phyloP scores from a whole-genome alignment of 2,797 vertebrate genomes.

The Perdix hodgsoniae region DNA sequence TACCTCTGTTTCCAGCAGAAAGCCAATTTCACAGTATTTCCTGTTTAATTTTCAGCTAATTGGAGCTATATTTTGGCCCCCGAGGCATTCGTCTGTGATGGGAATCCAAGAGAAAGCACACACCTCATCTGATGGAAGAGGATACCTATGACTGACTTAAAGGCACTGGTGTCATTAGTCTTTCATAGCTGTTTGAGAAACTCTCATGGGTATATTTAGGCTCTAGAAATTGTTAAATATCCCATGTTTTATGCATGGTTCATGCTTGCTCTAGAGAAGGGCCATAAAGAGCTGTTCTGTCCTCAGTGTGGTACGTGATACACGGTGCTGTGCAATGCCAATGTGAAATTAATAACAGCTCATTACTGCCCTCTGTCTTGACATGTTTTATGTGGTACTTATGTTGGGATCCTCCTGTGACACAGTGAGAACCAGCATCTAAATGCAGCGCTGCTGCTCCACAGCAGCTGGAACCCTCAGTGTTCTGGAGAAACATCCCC shows the following conservation, averaged over 20 bases:
- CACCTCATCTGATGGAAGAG: not conserved
- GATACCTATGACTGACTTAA: not conserved
- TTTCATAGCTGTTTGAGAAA: not conserved
- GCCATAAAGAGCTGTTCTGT: not conserved
- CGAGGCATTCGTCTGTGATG: not conserved
- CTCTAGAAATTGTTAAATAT: not conserved
- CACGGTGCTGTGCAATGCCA: not conserved
- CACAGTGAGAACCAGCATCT: not conserved
- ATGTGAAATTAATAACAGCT: not conserved
- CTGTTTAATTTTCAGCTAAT: not conserved
- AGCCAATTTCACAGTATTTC: not conserved
- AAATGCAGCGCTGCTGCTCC: not conserved
- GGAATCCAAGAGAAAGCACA: not conserved
- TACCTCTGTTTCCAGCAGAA: not conserved
- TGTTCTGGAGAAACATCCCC: not conserved
- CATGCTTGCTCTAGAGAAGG: not conserved
- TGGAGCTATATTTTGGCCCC: not conserved
- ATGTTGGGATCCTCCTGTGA: not conserved
- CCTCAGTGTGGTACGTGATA: not conserved
- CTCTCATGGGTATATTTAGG: not conserved
- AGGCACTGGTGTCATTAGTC: not conserved
- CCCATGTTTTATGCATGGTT: not conserved
- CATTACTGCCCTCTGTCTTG: not conserved
- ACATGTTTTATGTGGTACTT: not conserved
- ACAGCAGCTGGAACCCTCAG: not conserved